Percentiles rank a stretch among this genome's conserved stretches.
Evolutionary conservation across 2,797 vertebrate genomes (phyloP).

Genomic region (Propithecus deckenii): DNA sequence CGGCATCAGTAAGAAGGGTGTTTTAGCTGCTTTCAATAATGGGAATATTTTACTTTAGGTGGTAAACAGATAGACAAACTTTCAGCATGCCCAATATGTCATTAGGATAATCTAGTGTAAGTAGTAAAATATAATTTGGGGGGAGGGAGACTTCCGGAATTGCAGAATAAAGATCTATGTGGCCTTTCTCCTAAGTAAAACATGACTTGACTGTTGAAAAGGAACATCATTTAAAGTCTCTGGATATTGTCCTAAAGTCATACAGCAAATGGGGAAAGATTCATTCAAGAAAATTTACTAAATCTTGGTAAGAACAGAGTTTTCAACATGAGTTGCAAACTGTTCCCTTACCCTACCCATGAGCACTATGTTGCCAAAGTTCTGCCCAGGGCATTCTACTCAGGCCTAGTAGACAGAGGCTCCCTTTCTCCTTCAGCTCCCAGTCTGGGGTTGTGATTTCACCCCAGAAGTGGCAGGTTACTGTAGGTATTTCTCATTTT

Average conservation of each 20-base stretch:
- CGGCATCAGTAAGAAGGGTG: neutral
- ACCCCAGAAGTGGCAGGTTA: neutral
- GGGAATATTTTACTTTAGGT: neutral
- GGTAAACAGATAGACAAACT: neutral
- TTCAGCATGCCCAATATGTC: neutral
- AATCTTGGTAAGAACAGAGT: neutral
- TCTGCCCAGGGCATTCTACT: neutral
- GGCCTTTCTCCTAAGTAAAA: neutral
- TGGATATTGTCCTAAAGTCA: neutral
- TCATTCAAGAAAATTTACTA: neutral
- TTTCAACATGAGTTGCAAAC: neutral
- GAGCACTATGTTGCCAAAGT: neutral
- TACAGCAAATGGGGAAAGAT: neutral
- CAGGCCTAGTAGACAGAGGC: neutral
- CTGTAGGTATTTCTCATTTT: neutral
- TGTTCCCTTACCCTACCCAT: neutral
- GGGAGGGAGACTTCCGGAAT: neutral
- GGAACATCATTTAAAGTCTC: neutral
- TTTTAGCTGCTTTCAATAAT: constrained; percentile 15
- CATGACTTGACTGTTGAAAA: constrained; percentile 17
- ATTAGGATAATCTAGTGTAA: constrained; percentile 1
- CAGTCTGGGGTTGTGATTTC: neutral
- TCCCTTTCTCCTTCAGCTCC: neutral
- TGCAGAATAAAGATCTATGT: neutral
- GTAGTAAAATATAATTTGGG: neutral